Percentiles rank a stretch among this genome's conserved stretches.
These are phyloP conservation scores for Aphelocoma californica DNA, from an alignment of 2,797 vertebrate genomes.

Conservation along the genomic window DNA sequence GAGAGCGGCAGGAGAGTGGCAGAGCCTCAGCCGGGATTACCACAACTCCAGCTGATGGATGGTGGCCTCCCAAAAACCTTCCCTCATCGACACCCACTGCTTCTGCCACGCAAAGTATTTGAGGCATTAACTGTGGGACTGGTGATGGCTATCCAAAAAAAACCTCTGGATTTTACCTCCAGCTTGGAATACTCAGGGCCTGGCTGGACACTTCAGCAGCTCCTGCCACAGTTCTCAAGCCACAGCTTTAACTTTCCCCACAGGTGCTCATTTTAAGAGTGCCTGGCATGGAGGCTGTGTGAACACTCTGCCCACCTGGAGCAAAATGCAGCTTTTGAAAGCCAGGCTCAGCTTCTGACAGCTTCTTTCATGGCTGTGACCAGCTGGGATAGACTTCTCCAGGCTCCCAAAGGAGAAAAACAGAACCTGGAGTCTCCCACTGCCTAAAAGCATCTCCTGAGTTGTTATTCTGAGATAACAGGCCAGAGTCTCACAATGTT, in stretches of 20 bases:
- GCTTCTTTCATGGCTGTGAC: neutral
- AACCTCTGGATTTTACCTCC: neutral
- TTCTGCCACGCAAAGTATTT: neutral
- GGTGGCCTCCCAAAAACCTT: neutral
- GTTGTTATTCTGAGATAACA: neutral
- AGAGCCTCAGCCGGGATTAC: neutral
- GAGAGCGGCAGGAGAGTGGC: neutral
- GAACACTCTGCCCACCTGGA: neutral
- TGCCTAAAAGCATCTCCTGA: neutral
- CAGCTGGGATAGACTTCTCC: neutral
- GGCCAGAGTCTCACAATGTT: neutral
- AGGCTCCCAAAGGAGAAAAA: neutral
- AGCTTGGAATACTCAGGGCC: neutral
- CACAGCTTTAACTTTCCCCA: neutral
- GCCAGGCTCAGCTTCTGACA: neutral
- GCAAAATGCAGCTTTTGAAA: neutral
- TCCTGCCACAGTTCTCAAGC: neutral
- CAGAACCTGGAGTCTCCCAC: neutral
- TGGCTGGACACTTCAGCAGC: neutral
- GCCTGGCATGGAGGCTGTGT: neutral
- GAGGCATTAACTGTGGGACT: neutral
- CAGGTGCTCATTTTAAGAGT: neutral
- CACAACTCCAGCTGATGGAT: neutral
- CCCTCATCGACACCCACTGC: rapidly evolving
- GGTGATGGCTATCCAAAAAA: neutral